Evolutionary conservation across 2,797 vertebrate species (phyloP).

Genomic region (Stomatorhinus walkeri): DNA sequence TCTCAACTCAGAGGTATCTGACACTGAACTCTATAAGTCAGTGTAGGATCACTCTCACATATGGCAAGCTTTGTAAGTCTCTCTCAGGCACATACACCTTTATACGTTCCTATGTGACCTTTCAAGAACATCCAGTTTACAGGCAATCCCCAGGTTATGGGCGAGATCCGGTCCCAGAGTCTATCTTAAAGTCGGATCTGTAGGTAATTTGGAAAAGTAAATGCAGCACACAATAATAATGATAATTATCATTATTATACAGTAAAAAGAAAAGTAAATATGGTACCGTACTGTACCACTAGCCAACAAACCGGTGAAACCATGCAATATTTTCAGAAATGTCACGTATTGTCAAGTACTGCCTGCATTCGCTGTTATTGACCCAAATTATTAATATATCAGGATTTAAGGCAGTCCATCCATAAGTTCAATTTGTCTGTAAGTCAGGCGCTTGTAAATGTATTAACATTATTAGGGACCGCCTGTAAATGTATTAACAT

Average conservation of each 20-base stretch:
- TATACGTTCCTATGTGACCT: background rate
- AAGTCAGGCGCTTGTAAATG: background rate
- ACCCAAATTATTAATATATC: background rate
- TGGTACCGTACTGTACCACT: background rate
- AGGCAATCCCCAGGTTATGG: background rate
- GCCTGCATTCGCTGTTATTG: background rate
- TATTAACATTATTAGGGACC: background rate
- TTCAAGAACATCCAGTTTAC: background rate
- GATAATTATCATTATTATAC: background rate
- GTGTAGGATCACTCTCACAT: background rate
- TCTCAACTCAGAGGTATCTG: background rate
- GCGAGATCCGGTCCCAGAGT: background rate
- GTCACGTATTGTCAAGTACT: background rate
- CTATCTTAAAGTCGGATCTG: background rate
- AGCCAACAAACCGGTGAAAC: background rate
- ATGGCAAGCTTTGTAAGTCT: background rate
- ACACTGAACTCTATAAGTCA: background rate
- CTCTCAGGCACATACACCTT: background rate
- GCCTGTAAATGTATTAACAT: no score
- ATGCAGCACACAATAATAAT: background rate
- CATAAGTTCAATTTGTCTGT: background rate
- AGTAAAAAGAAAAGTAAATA: background rate
- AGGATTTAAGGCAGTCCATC: background rate
- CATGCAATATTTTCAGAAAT: background rate
- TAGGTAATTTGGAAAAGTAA: background rate